Evolutionary conservation across 1,140 invertebrate genomes (phyloP), one percentile per base, ranked within the genome.

Genomic region (Doryteuthis pealeii): DNA sequence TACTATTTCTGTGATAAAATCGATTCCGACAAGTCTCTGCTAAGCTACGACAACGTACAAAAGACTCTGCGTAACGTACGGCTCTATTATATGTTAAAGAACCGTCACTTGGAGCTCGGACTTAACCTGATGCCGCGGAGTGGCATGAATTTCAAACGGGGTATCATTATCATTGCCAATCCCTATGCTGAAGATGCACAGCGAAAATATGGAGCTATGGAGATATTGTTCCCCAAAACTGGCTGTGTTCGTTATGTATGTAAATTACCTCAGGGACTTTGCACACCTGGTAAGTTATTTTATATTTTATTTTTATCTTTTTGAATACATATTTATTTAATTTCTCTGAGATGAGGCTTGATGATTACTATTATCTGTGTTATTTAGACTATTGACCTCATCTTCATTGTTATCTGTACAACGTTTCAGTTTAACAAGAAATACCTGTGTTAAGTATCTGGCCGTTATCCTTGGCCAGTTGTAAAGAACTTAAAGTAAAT

Each of bases 1-100:
- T 91, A 91, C 80, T 91, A 90, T 82, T 87, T 91, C 65, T 88
- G 90, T 82, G 91, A 91, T 81, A 87, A 86, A 77, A 90, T 91
- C 26, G 89, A 89, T 75, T 85, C 80, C 30, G 81, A 88, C 74
- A 73, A 82, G 43, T 82, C 88, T 26, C 83, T 91, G 5, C 77
- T 76, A 28, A 77, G 81, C 18, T 81, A 77, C 75, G 74, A 78
- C 43, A 76, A 77, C 32, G 40, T 87, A 0, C 49, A 74, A n/a
- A 75, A 78, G 26, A 78, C 73, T 4, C 76, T 87, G 28, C 77
- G 82, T 30, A 75, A 74, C 58, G 82, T 86, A 1, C 76, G 83
- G 28, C 85, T 84, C 58, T 86, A 81, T 69, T 83, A 87, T 75
- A 87, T 87, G 83, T 67, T 87, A 45, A 70, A 80, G 69, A 85